Percentiles rank a stretch among this genome's conserved stretches.
Evolutionary conservation across 2,888 invertebrate genomes (phyloP).

Genomic region (Aromia moschata): DNA sequence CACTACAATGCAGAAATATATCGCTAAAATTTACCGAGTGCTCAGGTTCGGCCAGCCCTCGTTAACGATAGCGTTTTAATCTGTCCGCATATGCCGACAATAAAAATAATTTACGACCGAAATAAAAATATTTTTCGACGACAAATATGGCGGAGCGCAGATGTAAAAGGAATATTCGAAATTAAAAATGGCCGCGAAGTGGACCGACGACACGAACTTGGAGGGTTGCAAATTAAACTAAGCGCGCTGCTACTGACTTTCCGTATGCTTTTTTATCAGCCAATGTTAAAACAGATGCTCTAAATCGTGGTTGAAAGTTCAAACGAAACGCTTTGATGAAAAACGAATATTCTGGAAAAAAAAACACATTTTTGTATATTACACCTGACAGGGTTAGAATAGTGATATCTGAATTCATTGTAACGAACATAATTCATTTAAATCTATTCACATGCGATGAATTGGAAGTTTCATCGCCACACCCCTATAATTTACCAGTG

Average conservation of each 20-base stretch:
- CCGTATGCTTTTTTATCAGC: too few species aligned
- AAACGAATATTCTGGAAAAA: too few species aligned
- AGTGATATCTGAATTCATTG: too few species aligned
- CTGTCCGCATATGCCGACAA: conserved; percentile 40
- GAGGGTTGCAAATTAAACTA: background rate
- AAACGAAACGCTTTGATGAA: too few species aligned
- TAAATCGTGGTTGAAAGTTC: too few species aligned
- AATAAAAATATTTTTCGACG: conserved; percentile 5
- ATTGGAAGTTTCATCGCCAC: too few species aligned
- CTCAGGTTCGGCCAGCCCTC: background rate
- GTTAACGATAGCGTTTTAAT: conserved; percentile 44
- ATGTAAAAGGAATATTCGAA: background rate
- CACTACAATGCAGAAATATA: conserved; percentile 31
- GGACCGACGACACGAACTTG: background rate
- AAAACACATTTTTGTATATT: too few species aligned
- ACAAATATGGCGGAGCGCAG: background rate
- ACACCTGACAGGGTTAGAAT: too few species aligned
- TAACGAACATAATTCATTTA: too few species aligned
- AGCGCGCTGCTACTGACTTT: background rate
- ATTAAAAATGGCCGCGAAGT: background rate
- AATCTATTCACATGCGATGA: too few species aligned
- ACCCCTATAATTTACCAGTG: too few species aligned
- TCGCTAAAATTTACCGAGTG: conserved; percentile 30
- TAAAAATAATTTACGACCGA: conserved; percentile 41
- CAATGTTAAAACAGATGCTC: too few species aligned